Conservation (phyloP, 2,113 vertebrate genomes). For the Aviceda subcristata region DNA sequence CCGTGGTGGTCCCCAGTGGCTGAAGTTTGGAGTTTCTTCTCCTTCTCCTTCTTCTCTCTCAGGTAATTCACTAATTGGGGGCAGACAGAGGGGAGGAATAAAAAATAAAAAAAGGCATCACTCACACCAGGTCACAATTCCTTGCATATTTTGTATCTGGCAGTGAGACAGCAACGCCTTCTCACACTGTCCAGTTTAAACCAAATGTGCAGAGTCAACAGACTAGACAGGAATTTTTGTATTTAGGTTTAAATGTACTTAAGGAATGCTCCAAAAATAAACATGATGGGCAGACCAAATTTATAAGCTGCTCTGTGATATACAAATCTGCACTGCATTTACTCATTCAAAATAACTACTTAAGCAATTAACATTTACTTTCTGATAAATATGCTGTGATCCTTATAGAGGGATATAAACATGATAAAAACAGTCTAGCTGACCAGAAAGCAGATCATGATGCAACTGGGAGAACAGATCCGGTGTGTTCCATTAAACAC, state of each 20-base stretch:
- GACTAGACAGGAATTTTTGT: conserved; percentile 40
- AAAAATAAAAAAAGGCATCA: not conserved
- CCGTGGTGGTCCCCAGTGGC: conserved; percentile 93
- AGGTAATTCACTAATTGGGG: conserved; percentile 83
- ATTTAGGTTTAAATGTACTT: conserved; percentile 44
- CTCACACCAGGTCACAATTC: not conserved
- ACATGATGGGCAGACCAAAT: conserved; percentile 17
- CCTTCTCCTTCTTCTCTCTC: conserved; percentile 96
- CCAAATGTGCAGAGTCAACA: conserved; percentile 27
- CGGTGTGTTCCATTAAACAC: not conserved
- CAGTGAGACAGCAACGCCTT: not conserved
- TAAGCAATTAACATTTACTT: conserved; percentile 1
- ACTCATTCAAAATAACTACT: not conserved
- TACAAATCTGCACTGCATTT: not conserved
- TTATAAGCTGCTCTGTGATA: conserved; percentile 33
- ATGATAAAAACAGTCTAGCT: not conserved
- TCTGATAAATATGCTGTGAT: conserved; percentile 23
- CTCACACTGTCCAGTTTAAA: not conserved
- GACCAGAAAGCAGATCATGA: not conserved
- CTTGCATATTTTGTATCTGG: conserved; percentile 20
- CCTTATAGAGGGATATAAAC: not conserved
- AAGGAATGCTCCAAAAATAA: conserved; percentile 50
- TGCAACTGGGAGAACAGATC: not conserved
- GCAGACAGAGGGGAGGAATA: not conserved
- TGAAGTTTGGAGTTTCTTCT: conserved; percentile 93